Evolutionary conservation across 2,113 vertebrate species (phyloP).

Genomic region (Thunnus maccoyii): DNA sequence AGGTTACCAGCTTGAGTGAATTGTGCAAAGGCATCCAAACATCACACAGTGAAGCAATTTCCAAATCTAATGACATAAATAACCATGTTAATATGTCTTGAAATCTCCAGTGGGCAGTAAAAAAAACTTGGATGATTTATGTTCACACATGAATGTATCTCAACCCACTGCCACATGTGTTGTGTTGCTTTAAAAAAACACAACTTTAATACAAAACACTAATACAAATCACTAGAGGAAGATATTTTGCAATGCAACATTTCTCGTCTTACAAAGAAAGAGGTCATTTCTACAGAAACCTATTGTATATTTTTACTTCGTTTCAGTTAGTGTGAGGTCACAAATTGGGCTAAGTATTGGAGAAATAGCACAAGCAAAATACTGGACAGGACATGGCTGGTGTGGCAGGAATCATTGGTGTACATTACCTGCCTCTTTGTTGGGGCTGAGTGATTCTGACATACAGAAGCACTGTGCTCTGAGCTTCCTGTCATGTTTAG

Average conservation of each 20-base stretch:
- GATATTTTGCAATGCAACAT: too few species aligned
- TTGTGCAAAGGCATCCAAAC: neutral
- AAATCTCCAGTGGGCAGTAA: neutral
- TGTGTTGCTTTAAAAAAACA: too few species aligned
- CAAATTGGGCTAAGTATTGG: neutral
- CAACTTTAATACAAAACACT: too few species aligned
- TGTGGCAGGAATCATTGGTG: neutral
- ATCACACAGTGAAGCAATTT: neutral
- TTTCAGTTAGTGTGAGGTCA: neutral
- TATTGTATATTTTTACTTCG: neutral
- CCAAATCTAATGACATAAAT: neutral
- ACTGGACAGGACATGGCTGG: slow-evolving; percentile 11
- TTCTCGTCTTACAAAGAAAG: neutral
- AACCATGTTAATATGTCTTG: too few species aligned
- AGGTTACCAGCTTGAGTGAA: neutral
- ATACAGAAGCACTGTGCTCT: slow-evolving; percentile 1
- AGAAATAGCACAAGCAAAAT: slow-evolving; percentile 6
- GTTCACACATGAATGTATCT: too few species aligned
- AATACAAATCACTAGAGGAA: too few species aligned
- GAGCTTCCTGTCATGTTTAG: slow-evolving; percentile 34
- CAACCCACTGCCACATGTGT: too few species aligned
- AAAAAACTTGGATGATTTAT: neutral
- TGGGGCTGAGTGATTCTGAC: neutral
- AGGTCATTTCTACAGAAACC: too few species aligned
- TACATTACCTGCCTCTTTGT: slow-evolving; percentile 8